phyloP scores from a whole-genome alignment of 1,140 invertebrate genomes.

The Papilio helenus region DNA sequence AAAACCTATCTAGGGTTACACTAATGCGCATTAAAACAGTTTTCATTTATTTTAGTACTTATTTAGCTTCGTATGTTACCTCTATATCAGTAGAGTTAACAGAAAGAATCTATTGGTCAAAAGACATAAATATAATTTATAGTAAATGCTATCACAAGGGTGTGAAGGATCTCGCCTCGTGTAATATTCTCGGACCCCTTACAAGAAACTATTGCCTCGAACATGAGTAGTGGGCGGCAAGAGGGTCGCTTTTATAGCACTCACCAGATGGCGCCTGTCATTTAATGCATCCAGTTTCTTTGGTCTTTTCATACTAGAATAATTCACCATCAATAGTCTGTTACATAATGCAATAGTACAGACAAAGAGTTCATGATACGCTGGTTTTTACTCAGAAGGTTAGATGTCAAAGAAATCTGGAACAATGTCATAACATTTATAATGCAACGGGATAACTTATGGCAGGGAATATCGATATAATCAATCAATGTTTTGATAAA shows the following conservation, averaged over 20 bases:
- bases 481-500: slow-evolving; percentile 51
- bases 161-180: slow-evolving; percentile 38
- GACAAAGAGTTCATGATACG: slow-evolving; percentile 45
- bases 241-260: slow-evolving; percentile 77
- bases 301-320: slow-evolving; percentile 46
- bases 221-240: slow-evolving; percentile 62
- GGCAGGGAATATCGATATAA: slow-evolving; percentile 71
- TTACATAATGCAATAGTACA: slow-evolving; percentile 17
- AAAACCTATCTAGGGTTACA: no score
- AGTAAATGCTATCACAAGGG: slow-evolving; percentile 38
- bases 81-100: not conserved
- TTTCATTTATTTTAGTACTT: no score
- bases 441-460: slow-evolving; percentile 65
- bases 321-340: slow-evolving; percentile 40
- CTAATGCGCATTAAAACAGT: no score
- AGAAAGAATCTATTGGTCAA: slow-evolving; percentile 11
- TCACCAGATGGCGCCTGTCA: slow-evolving; percentile 75
- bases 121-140: slow-evolving; percentile 35
- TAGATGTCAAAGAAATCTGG: slow-evolving; percentile 74
- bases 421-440: slow-evolving; percentile 63
- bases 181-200: slow-evolving; percentile 52
- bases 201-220: slow-evolving; percentile 72
- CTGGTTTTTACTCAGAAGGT: slow-evolving; percentile 60
- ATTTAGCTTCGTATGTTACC: not conserved
- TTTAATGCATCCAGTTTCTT: slow-evolving; percentile 63